phyloP scores from a whole-genome alignment of 2,888 invertebrate species.

The Vesta saturnalis region DNA sequence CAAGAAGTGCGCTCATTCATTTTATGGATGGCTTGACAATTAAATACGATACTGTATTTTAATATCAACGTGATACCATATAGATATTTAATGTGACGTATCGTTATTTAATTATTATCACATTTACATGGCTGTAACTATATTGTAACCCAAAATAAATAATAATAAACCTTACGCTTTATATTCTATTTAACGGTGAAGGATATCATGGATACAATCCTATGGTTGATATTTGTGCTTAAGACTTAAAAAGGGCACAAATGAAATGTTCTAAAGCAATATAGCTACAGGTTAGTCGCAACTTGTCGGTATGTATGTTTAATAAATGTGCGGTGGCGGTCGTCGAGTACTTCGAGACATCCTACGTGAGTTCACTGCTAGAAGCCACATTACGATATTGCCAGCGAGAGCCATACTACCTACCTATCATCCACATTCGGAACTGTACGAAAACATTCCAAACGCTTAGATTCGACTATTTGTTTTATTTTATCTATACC shows the following conservation, averaged over 20 bases:
- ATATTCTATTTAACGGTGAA: too few species aligned
- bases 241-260: conserved; percentile 19
- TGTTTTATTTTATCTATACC: too few species aligned
- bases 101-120: too few species aligned
- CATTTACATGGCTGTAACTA: too few species aligned
- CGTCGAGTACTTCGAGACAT: conserved; percentile 35
- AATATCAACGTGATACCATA: too few species aligned
- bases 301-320: conserved; percentile 33
- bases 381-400: conserved; percentile 34
- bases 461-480: conserved; percentile 25
- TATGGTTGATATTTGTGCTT: not conserved
- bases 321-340: conserved; percentile 33
- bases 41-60: too few species aligned
- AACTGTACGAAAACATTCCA: conserved; percentile 13
- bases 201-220: not conserved
- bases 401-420: conserved; percentile 22
- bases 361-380: conserved; percentile 40
- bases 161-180: too few species aligned
- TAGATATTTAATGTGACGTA: too few species aligned
- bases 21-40: too few species aligned
- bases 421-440: not conserved
- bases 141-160: too few species aligned
- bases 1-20: too few species aligned
- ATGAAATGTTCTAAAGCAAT: conserved; percentile 24
- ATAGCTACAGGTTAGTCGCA: conserved; percentile 32